Evolutionary conservation across 2,888 invertebrate species (phyloP), one percentile per base, ranked within the genome.

Genomic region (Lasius fuliginosus): DNA sequence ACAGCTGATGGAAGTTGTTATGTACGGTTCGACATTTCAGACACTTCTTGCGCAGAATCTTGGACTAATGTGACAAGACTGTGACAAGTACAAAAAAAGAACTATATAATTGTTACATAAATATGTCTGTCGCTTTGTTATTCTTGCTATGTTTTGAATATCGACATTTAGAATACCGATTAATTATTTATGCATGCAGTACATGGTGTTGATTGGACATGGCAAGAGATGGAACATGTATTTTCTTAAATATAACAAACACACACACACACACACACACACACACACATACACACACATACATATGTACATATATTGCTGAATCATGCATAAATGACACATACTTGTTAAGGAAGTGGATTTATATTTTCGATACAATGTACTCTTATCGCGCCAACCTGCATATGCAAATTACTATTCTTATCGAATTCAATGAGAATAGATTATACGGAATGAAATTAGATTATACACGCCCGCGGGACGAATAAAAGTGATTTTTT

Each of bases 401-500:
- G 58, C 42, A 58, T 79, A 79, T 79, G 79, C 71, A 79, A 79
- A 79, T 79, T 60, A 60, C 58, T 46, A 58, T 71, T 79, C 79
- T 71, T 71, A 79, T 79, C 71, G 71, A 58, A 69, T 71, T 79
- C 58, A 79, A 79, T 71, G 58, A 79, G 71, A 79, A 79, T 60
- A 79, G 79, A 79, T 79, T 79, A 79, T 79, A 79, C 56, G 73
- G 71, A 71, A 60, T 60, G 33, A 40, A 53, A 79, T 79, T 79
- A 79, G 79, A 79, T 79, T 79, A 79, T 79, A 71, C 23, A 27
- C 36, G 67, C 1, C 49, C 76, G 68, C 68, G 33, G 79, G 46
- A 71, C 73, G 79, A 79, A 79, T 79, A 79, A 79, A 79, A 79
- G 58, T 79, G 79, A 79, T 79, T 79, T 79, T 79, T 71, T 71